Evolutionary conservation across 2,888 invertebrate genomes (phyloP).

Genomic region (Drosophila monieri): DNA sequence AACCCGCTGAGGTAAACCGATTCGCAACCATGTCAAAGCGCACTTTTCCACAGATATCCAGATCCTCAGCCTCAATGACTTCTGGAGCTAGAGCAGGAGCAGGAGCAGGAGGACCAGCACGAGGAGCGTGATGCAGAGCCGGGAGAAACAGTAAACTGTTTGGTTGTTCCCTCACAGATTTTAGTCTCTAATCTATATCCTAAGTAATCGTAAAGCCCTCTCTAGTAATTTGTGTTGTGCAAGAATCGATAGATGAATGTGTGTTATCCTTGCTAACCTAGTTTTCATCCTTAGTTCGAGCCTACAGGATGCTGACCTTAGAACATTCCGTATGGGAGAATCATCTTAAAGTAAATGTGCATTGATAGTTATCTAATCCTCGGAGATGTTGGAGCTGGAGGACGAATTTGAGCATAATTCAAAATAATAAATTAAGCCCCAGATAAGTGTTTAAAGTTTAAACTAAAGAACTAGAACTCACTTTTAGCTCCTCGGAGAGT

Average conservation of each 20-base stretch:
- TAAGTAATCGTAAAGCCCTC: slow-evolving; percentile 42
- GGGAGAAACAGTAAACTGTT: slow-evolving; percentile 9
- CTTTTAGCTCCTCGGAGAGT: slow-evolving; percentile 25
- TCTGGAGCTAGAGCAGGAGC: not conserved
- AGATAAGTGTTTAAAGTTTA: not conserved
- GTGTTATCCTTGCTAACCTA: slow-evolving; percentile 16
- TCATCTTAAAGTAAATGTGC: slow-evolving; percentile 14
- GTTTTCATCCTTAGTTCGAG: slow-evolving; percentile 24
- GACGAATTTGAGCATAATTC: not conserved
- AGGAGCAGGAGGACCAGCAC: slow-evolving; percentile 4
- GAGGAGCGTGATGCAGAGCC: not conserved
- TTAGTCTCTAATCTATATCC: slow-evolving; percentile 34
- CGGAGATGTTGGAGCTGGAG: not conserved
- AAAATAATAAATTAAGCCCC: not conserved
- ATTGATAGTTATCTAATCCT: slow-evolving; percentile 25
- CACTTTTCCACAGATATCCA: slow-evolving; percentile 34
- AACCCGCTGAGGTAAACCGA: slow-evolving; percentile 81
- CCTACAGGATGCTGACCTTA: slow-evolving; percentile 13
- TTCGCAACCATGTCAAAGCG: slow-evolving; percentile 58
- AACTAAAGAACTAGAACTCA: slow-evolving; percentile 8
- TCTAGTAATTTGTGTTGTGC: slow-evolving; percentile 37
- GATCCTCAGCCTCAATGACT: slow-evolving; percentile 10
- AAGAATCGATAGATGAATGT: slow-evolving; percentile 3
- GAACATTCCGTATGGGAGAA: not conserved
- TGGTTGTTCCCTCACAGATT: slow-evolving; percentile 17